Percentiles rank a stretch among this genome's conserved stretches.
Evolutionary conservation across 2,797 vertebrate genomes (phyloP).

Genomic region (Ficedula albicollis): DNA sequence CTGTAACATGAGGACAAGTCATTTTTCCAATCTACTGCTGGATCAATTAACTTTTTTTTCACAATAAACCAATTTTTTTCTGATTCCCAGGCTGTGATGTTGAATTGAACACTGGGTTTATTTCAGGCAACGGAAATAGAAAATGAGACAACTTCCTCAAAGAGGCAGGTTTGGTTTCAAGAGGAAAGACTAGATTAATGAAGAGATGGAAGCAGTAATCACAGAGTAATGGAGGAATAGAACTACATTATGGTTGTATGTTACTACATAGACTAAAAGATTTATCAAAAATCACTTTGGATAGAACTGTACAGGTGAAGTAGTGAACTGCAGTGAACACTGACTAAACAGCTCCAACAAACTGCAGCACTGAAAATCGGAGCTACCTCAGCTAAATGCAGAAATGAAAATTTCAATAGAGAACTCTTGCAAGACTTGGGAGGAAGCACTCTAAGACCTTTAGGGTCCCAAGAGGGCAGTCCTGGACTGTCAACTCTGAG

Average conservation of each 20-base stretch:
- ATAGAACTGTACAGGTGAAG: not conserved
- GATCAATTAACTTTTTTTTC: not conserved
- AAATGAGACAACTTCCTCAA: not conserved
- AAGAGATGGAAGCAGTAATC: not conserved
- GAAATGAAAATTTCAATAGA: not conserved
- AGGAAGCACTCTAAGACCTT: not conserved
- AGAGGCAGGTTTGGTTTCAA: not conserved
- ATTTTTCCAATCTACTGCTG: not conserved
- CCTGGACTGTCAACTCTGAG: not conserved
- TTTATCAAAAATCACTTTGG: not conserved
- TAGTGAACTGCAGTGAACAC: not conserved
- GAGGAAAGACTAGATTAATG: not conserved
- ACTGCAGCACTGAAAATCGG: not conserved
- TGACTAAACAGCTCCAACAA: not conserved
- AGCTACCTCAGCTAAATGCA: not conserved
- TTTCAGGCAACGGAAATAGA: not conserved
- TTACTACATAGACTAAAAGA: not conserved
- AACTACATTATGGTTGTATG: not conserved
- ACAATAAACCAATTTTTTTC: fast-evolving
- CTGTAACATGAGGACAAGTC: not conserved
- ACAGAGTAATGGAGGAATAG: not conserved
- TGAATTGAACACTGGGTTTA: not conserved
- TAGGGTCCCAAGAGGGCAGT: too few relatives aligned
- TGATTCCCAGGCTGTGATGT: not conserved
- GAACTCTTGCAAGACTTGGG: not conserved